Evolutionary conservation across 2,888 invertebrate species (phyloP).

Genomic region (Apotomis turbidana): DNA sequence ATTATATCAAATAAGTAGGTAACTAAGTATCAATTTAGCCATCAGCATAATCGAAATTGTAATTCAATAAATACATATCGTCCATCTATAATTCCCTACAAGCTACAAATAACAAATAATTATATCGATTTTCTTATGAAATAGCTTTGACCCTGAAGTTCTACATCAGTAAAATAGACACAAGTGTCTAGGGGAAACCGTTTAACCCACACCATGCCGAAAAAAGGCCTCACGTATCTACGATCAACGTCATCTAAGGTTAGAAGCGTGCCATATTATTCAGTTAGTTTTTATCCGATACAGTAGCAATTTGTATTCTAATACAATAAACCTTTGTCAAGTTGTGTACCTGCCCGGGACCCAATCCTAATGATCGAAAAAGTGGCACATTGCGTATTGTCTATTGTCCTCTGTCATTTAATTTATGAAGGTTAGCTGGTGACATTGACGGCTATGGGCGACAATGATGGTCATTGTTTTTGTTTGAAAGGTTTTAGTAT

Average conservation of each 20-base stretch:
- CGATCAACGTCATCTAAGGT: conserved; percentile 25
- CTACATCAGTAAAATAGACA: too few species aligned
- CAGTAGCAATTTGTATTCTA: conserved; percentile 67
- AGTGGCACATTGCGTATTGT: conserved; percentile 55
- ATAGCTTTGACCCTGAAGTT: too few species aligned
- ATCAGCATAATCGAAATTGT: too few species aligned
- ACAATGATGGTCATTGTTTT: conserved; percentile 9
- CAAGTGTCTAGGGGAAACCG: too few species aligned
- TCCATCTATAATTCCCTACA: too few species aligned
- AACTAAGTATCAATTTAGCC: too few species aligned
- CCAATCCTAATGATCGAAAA: conserved; percentile 58
- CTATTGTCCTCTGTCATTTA: conserved; percentile 50
- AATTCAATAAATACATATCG: too few species aligned
- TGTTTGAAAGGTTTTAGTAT: neutral
- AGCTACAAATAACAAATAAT: too few species aligned
- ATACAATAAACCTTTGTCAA: conserved; percentile 51
- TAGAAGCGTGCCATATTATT: conserved; percentile 50
- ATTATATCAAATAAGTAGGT: too few species aligned
- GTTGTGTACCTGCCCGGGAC: conserved; percentile 47
- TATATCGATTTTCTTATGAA: too few species aligned
- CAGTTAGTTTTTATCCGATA: conserved; percentile 51
- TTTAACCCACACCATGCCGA: neutral
- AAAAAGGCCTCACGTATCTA: conserved; percentile 26
- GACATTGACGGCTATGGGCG: conserved; percentile 34
- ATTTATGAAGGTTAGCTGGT: conserved; percentile 47